Percentiles rank a stretch among this genome's conserved stretches.
phyloP scores from a whole-genome alignment of 2,113 vertebrate genomes.

The Ornithorhynchus anatinus region DNA sequence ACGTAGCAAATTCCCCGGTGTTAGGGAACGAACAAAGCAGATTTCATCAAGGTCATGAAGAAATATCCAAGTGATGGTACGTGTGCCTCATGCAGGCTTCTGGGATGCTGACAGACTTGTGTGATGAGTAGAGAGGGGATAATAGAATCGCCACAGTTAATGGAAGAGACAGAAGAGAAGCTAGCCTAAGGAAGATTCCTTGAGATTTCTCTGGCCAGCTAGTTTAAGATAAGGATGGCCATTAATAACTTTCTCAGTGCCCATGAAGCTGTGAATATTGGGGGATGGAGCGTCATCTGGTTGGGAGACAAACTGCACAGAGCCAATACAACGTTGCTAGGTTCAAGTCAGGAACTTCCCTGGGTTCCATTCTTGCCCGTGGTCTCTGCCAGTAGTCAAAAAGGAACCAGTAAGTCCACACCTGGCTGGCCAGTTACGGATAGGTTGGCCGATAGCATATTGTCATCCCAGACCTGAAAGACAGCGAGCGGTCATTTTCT shows the following conservation, averaged over 20 bases:
- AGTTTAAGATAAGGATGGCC: not conserved
- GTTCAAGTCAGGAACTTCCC: not conserved
- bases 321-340: not conserved
- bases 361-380: fast-evolving
- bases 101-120: too few species aligned
- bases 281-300: not conserved
- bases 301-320: not conserved
- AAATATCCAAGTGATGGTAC: too few species aligned
- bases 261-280: not conserved
- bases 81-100: too few species aligned
- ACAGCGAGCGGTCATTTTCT: fast-evolving
- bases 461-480: not conserved
- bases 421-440: fast-evolving
- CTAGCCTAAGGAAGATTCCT: not conserved
- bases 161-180: not conserved
- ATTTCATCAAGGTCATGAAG: too few species aligned
- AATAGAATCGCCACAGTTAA: too few species aligned
- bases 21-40: too few species aligned
- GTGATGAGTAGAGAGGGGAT: too few species aligned
- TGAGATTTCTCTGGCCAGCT: not conserved
- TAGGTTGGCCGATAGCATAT: fast-evolving
- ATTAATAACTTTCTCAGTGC: not conserved
- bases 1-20: too few species aligned
- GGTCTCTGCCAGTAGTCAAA: fast-evolving
- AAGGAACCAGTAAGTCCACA: fast-evolving